A percentile compares a stretch with the other conserved stretches of the same genome.
phyloP scores from a whole-genome alignment of 2,888 invertebrate genomes.

The Lasius fuliginosus region DNA sequence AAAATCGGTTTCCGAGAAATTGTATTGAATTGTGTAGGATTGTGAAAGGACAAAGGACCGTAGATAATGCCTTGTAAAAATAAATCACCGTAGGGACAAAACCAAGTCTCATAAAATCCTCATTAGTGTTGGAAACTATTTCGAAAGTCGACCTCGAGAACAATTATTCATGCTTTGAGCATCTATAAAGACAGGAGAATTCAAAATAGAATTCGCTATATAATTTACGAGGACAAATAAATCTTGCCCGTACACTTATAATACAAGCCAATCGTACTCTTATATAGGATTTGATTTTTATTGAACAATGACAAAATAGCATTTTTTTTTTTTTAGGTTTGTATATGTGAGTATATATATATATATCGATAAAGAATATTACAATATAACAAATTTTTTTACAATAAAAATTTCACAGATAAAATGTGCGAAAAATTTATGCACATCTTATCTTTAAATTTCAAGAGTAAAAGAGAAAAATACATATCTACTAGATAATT shows the following conservation, averaged over 20 bases:
- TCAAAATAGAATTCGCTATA: neutral
- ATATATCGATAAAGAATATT: conserved; percentile 42
- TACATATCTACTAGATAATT: conserved; percentile 45
- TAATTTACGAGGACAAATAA: neutral
- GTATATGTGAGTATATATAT: neutral
- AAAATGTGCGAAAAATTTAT: conserved; percentile 56
- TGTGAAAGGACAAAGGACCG: neutral
- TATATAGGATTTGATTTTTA: conserved; percentile 54
- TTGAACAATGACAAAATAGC: conserved; percentile 66
- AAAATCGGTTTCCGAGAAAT: neutral
- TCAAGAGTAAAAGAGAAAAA: conserved; percentile 53
- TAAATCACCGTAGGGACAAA: neutral
- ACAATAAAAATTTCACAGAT: conserved; percentile 57
- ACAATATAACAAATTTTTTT: conserved; percentile 68
- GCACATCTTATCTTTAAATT: conserved; percentile 47
- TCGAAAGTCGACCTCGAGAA: neutral
- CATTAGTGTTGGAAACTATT: neutral
- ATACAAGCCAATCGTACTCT: conserved; percentile 20
- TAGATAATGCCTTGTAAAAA: neutral
- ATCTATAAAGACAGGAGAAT: no score
- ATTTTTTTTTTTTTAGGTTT: conserved; percentile 38
- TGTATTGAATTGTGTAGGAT: neutral
- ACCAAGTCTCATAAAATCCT: neutral
- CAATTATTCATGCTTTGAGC: neutral
- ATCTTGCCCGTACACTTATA: neutral